Evolutionary conservation across 1,140 invertebrate genomes (phyloP), one percentile per base, ranked within the genome.

Genomic region (Melitaea cinxia): DNA sequence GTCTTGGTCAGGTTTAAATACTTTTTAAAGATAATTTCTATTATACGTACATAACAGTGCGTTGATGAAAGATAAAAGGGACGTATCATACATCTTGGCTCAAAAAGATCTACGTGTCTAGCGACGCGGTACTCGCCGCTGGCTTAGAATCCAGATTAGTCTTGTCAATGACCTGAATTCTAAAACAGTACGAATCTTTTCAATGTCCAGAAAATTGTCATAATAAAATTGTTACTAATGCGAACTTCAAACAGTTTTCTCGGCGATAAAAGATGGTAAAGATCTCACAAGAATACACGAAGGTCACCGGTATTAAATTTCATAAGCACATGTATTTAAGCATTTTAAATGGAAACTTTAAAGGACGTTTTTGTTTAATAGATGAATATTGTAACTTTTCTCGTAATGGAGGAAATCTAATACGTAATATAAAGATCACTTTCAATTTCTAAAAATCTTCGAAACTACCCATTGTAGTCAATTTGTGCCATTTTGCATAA

Each of bases 141-240:
- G 72, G 71, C 63, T 73, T 75, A 80, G 83, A 82, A 86, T 88
- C 76, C 68, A 80, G 80, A 88, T 82, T 80, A 85, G 81, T 66
- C 63, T 58, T 62, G 63, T 39, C 68, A 57, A 68, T 75, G 75
- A 70, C 57, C 45, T 74, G 82, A 82, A 85, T 84, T 65, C 50
- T 76, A 78, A 84, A 72, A 60, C 24, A 49, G 53, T 17, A 52
- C 56, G 21, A 55, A 61, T 52, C 58, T 67, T 70, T 72, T 70
- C 68, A 68, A 70, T 73, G 75, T 61, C 67, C 49, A 72, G 65
- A 70, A 66, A 69, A 68, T 65, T 35, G 35, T 55, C 26, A 26
- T 47, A 14, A 59, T 55, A 58, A 47, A 65, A 59, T 53, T 33
- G 45, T 42, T 54, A 14, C 15, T 26, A 26, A 21, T 24, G 23